phyloP scores from a whole-genome alignment of 2,113 vertebrate genomes.

The Rhabdomys dilectus region DNA sequence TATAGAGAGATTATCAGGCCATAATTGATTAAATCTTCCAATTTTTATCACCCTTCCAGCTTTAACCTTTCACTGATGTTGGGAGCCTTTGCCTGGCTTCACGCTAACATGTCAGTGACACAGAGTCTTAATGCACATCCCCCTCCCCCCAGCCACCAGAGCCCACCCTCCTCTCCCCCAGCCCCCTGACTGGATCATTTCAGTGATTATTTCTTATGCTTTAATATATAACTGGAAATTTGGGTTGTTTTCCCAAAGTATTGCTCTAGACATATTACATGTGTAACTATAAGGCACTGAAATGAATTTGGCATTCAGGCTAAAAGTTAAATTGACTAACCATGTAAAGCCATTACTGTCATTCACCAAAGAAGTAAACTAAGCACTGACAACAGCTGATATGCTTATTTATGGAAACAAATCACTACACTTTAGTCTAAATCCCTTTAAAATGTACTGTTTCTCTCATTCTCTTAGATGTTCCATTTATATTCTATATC shows the following conservation, averaged over 20 bases:
- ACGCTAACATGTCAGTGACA: not conserved
- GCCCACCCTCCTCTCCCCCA: not conserved
- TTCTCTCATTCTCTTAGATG: not conserved
- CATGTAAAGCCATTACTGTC: not conserved
- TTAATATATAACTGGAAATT: not conserved
- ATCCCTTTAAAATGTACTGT: not conserved
- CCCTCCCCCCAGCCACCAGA: too few relatives aligned
- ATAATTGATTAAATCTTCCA: not conserved
- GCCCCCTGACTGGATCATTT: not conserved
- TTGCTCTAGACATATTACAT: not conserved
- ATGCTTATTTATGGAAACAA: not conserved
- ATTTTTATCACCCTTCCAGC: not conserved
- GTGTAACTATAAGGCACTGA: not conserved
- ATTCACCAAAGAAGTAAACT: slow-evolving; percentile 8
- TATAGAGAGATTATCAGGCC: not conserved
- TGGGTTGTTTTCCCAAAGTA: not conserved
- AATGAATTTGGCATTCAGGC: not conserved
- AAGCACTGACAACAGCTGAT: not conserved
- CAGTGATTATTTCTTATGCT: not conserved
- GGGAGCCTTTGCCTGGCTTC: not conserved
- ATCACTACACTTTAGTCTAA: not conserved
- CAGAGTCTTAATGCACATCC: not conserved
- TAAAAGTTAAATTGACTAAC: slow-evolving; percentile 5
- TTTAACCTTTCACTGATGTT: not conserved
- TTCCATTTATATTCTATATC: not conserved